Evolutionary conservation across 2,888 invertebrate species (phyloP).

Genomic region (Oscheius sp.): DNA sequence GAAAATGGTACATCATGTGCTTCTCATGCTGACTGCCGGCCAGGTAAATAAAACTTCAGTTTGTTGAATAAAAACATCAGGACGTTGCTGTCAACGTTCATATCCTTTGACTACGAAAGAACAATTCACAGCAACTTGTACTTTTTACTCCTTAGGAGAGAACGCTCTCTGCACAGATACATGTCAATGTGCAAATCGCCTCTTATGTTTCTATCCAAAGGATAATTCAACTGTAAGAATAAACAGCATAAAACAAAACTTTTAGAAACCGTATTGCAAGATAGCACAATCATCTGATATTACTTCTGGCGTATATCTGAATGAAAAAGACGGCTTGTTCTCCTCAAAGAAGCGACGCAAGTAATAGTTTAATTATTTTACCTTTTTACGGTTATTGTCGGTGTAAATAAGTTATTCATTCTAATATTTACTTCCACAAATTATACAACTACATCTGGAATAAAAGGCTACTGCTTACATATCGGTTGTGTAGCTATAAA

Average conservation of each 20-base stretch:
- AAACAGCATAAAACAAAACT: background rate
- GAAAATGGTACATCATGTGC: slow-evolving; percentile 33
- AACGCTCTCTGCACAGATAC: slow-evolving; percentile 24
- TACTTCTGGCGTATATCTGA: slow-evolving; percentile 14
- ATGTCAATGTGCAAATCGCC: slow-evolving; percentile 23
- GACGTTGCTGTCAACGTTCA: slow-evolving; percentile 41
- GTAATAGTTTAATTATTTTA: background rate
- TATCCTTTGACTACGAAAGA: background rate
- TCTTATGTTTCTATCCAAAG: slow-evolving; percentile 25
- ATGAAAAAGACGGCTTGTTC: slow-evolving; percentile 21
- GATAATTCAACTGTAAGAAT: slow-evolving; percentile 21
- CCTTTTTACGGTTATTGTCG: background rate
- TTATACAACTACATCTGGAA: slow-evolving; percentile 12
- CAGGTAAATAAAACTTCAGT: slow-evolving; percentile 27
- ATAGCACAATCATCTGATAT: slow-evolving; percentile 19
- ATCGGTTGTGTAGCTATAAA: background rate
- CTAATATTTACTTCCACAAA: slow-evolving; percentile 6
- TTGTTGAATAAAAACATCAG: background rate
- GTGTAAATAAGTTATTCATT: slow-evolving; percentile 11
- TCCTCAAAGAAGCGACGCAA: slow-evolving; percentile 5
- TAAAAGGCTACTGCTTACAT: background rate
- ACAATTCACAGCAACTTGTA: background rate
- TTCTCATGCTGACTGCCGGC: slow-evolving; percentile 40
- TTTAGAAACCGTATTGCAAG: slow-evolving; percentile 24
- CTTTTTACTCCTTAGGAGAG: slow-evolving; percentile 9